phyloP scores from a whole-genome alignment of 1,140 invertebrate genomes.

The Bombus huntii region DNA sequence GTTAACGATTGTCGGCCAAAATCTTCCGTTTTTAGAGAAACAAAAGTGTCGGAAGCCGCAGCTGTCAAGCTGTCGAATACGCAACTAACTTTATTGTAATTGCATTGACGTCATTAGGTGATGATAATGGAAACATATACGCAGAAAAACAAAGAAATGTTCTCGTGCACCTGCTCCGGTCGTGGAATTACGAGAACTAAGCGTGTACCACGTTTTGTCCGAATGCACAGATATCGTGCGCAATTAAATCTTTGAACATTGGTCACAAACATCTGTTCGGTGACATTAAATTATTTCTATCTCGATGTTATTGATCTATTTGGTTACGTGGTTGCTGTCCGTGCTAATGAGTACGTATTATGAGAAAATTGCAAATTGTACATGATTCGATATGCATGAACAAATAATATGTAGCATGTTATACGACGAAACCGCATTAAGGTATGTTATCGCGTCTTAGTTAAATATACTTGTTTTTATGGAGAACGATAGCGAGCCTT shows the following conservation, averaged over 20 bases:
- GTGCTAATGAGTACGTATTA: background rate
- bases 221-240: background rate
- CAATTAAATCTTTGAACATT: constrained; percentile 10
- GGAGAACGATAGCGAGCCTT: constrained; percentile 11
- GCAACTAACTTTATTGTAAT: background rate
- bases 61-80: constrained; percentile 5
- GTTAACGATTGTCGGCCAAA: background rate
- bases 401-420: background rate
- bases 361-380: constrained; percentile 6
- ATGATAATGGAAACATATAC: background rate
- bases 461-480: constrained; percentile 68
- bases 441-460: constrained; percentile 61
- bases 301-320: constrained; percentile 41
- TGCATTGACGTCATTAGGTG: background rate
- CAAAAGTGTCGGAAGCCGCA: background rate
- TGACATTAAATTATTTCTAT: constrained; percentile 36
- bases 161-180: constrained; percentile 25
- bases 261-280: background rate
- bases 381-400: background rate
- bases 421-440: background rate
- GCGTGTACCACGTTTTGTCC: constrained; percentile 4
- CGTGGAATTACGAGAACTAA: background rate
- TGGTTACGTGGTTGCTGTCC: background rate
- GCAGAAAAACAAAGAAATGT: constrained; percentile 9
- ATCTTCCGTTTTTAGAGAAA: constrained; percentile 13